Percentiles rank a stretch among this genome's conserved stretches.
phyloP scores from a whole-genome alignment of 1,140 invertebrate species.

The Branchinecta lynchi region DNA sequence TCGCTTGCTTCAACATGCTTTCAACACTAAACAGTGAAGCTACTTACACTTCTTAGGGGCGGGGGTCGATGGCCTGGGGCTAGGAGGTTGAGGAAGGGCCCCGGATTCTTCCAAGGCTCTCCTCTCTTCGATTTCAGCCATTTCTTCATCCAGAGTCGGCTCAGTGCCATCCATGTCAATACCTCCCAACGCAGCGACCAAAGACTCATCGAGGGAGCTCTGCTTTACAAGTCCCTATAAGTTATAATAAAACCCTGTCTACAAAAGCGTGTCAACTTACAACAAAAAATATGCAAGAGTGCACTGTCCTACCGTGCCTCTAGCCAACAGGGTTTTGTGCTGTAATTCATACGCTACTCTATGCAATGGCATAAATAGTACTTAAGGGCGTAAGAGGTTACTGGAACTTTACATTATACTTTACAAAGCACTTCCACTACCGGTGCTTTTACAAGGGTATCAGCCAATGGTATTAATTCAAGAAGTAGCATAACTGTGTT shows the following conservation, averaged over 20 bases:
- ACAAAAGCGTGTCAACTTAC: background rate
- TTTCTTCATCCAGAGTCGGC: conserved; percentile 30
- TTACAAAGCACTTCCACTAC: no score
- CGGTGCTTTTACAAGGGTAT: no score
- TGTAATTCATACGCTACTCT: no score
- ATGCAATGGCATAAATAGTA: no score
- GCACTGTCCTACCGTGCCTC: background rate
- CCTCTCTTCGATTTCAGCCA: conserved; percentile 34
- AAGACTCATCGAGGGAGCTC: conserved; percentile 73
- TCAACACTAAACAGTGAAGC: conserved; percentile 10
- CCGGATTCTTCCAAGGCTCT: conserved; percentile 30
- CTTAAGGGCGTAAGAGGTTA: no score
- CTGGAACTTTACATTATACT: no score
- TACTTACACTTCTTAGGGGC: conserved; percentile 29
- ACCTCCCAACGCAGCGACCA: conserved; percentile 31
- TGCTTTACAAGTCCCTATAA: conserved; percentile 72
- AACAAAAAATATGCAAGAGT: background rate
- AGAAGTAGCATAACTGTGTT: no score
- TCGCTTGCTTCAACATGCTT: no score
- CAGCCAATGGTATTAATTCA: no score
- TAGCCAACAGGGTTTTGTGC: no score
- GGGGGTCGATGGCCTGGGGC: conserved; percentile 37
- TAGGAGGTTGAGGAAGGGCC: conserved; percentile 33
- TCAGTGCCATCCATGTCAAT: conserved; percentile 40
- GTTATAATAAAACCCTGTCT: background rate